Percentiles rank a stretch among this genome's conserved stretches.
phyloP scores from a whole-genome alignment of 2,888 invertebrate species.

The Mantis religiosa region DNA sequence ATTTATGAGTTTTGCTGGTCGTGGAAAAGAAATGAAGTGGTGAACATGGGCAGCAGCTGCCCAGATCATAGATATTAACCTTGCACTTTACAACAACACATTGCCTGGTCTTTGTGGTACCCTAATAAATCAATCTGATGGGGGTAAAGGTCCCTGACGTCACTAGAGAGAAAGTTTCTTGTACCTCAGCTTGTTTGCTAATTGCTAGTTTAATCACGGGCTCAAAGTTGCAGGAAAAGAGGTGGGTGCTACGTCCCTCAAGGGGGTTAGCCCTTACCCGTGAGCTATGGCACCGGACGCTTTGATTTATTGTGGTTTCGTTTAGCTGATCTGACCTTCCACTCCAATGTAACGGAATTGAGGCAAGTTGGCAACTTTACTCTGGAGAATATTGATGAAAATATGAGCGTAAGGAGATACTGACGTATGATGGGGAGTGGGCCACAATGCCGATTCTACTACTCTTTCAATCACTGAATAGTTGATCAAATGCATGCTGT shows the following conservation, averaged over 20 bases:
- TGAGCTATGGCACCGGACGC: background rate
- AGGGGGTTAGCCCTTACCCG: background rate
- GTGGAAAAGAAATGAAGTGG: background rate
- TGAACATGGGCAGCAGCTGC: background rate
- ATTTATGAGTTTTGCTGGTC: background rate
- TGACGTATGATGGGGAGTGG: no score
- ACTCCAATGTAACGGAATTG: background rate
- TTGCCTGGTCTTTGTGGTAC: background rate
- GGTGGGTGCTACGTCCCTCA: background rate
- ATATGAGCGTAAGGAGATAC: no score
- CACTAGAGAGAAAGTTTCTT: background rate
- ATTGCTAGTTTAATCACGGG: background rate
- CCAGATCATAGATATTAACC: background rate
- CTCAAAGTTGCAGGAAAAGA: background rate
- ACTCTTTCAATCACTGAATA: no score
- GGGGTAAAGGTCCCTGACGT: background rate
- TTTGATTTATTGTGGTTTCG: background rate
- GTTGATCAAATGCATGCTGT: no score
- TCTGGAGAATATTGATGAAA: no score
- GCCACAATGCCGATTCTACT: no score
- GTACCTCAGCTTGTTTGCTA: background rate
- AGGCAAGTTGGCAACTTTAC: no score
- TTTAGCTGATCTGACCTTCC: background rate
- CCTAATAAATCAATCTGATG: background rate
- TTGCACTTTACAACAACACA: background rate